Conservation (phyloP, 2,888 invertebrate genomes). For the Scotopteryx bipunctaria region DNA sequence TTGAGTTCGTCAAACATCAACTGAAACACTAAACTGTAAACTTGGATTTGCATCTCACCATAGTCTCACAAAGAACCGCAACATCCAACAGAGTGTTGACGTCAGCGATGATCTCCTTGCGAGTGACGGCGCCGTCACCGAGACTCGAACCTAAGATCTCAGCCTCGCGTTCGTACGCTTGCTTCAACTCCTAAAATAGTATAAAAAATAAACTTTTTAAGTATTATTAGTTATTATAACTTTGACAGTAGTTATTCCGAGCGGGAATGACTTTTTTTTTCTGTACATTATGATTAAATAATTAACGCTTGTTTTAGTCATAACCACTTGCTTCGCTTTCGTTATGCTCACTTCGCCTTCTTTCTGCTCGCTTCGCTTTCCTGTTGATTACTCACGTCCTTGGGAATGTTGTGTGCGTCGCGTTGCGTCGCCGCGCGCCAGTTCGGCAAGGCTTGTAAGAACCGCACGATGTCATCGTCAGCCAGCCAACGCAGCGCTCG, state of each 20-base stretch:
- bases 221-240: no score
- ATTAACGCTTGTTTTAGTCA: no score
- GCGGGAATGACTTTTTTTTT: no score
- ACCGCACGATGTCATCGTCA: conserved; percentile 96
- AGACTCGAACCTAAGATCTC: conserved; percentile 96
- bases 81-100: conserved; percentile 91
- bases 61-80: conserved; percentile 95
- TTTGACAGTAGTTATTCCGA: no score
- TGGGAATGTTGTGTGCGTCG: conserved; percentile 19
- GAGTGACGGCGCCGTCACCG: conserved; percentile 92
- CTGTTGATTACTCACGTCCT: conserved; percentile 13
- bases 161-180: conserved; percentile 88
- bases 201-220: no score
- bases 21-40: no score
- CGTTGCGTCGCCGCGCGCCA: conserved; percentile 50
- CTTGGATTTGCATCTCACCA: no score
- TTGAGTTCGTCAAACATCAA: no score
- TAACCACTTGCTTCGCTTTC: no score
- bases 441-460: conserved; percentile 88
- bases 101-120: conserved; percentile 94
- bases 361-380: background rate
- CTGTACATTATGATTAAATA: no score
- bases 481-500: conserved; percentile 86
- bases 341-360: no score
- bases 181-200: conserved; percentile 62